Conservation (phyloP, 2,888 invertebrate genomes). For the Pseudococcus viburni region DNA sequence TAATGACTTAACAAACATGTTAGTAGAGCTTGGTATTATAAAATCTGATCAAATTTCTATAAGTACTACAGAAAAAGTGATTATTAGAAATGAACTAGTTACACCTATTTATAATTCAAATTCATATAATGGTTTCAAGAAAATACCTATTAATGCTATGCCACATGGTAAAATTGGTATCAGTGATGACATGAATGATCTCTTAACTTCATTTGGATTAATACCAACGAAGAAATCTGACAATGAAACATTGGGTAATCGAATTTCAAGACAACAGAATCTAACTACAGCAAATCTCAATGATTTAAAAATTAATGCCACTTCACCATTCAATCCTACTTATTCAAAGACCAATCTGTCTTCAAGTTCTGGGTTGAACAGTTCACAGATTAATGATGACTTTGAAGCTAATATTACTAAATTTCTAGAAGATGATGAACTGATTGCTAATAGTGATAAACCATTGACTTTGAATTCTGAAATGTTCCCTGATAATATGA, state of each 20-base stretch:
- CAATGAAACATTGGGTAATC: conserved; percentile 65
- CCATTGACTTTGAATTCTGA: background rate
- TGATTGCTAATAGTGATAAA: background rate
- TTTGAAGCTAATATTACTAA: background rate
- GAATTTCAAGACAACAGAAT: conserved; percentile 54
- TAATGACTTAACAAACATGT: conserved; percentile 71
- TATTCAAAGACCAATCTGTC: conserved; percentile 71
- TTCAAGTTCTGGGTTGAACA: conserved; percentile 71
- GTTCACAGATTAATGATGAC: conserved; percentile 67
- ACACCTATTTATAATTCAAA: conserved; percentile 70
- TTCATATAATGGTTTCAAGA: conserved; percentile 72
- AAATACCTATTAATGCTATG: conserved; percentile 70
- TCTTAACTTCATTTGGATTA: conserved; percentile 72
- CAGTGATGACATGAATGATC: conserved; percentile 72
- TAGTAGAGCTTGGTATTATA: conserved; percentile 73
- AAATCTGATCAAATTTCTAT: conserved; percentile 61
- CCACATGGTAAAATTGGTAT: conserved; percentile 69
- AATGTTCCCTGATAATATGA: conserved; percentile 50
- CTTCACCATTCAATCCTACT: background rate
- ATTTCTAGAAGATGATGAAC: background rate
- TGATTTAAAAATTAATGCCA: conserved; percentile 52
- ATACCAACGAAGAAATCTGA: conserved; percentile 68
- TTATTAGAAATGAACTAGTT: conserved; percentile 41
- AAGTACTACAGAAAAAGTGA: conserved; percentile 27
- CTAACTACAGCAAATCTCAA: conserved; percentile 17